Conservation (phyloP, 2,888 invertebrate genomes). For the Asteroscopus sphinx region DNA sequence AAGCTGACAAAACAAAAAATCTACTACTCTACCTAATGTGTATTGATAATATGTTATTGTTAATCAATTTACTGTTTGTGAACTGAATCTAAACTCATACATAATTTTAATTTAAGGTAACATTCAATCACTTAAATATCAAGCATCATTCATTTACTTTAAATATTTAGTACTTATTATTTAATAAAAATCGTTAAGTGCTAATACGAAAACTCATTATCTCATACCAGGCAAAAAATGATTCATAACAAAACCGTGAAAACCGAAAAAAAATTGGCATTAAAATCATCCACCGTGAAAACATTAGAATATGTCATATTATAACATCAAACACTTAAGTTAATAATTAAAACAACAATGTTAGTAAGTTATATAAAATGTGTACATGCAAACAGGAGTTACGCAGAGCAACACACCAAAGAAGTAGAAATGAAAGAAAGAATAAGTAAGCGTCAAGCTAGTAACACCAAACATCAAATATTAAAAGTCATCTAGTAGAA, state of each 20-base stretch:
- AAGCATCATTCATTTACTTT: slow-evolving; percentile 34
- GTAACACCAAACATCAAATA: slow-evolving; percentile 65
- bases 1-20: slow-evolving; percentile 22
- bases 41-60: slow-evolving; percentile 2
- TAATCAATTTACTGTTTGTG: not conserved
- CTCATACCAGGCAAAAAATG: slow-evolving; percentile 42
- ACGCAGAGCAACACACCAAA: slow-evolving; percentile 85
- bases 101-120: not conserved
- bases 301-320: slow-evolving; percentile 34
- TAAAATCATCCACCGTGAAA: slow-evolving; percentile 38
- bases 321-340: slow-evolving; percentile 36
- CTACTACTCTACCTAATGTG: slow-evolving; percentile 4
- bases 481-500: slow-evolving; percentile 49
- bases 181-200: slow-evolving; percentile 4
- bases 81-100: not conserved
- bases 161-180: slow-evolving; percentile 1
- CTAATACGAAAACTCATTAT: slow-evolving; percentile 9
- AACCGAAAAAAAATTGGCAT: slow-evolving; percentile 22
- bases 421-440: slow-evolving; percentile 68
- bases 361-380: slow-evolving; percentile 68
- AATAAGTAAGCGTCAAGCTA: slow-evolving; percentile 75
- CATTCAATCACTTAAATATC: slow-evolving; percentile 10
- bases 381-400: slow-evolving; percentile 70
- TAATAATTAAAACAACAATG: slow-evolving; percentile 56
- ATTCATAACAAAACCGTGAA: slow-evolving; percentile 25